phyloP scores from a whole-genome alignment of 2,797 vertebrate species.

The Clarias platycephalus region DNA sequence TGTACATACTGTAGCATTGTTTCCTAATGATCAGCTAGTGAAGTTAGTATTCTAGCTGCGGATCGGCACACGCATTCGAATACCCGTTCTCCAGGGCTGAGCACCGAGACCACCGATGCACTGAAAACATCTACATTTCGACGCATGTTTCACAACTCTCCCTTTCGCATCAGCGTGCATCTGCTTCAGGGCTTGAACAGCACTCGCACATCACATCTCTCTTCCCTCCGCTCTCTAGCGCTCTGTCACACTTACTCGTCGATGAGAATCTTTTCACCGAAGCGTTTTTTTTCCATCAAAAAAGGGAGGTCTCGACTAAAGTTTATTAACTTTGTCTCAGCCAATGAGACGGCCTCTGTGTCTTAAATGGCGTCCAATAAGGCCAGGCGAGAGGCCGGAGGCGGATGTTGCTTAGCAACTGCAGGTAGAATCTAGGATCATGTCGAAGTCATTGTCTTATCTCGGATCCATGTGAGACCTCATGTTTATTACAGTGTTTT shows the following conservation, averaged over 20 bases:
- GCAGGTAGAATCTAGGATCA: constrained; percentile 83
- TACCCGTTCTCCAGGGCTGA: constrained; percentile 37
- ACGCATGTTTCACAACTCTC: constrained; percentile 73
- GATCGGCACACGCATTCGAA: constrained; percentile 44
- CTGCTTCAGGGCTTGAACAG: constrained; percentile 62
- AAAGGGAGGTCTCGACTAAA: constrained; percentile 76
- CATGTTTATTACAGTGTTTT: constrained; percentile 63
- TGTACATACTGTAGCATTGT: background rate
- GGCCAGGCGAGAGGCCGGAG: constrained; percentile 74
- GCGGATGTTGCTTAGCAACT: constrained; percentile 87
- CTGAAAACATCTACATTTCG: constrained; percentile 66
- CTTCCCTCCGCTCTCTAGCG: constrained; percentile 13
- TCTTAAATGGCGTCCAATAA: constrained; percentile 77
- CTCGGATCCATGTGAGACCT: constrained; percentile 72
- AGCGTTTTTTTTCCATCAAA: constrained; percentile 43
- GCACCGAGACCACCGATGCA: constrained; percentile 58
- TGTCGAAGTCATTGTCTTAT: constrained; percentile 81
- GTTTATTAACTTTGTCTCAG: constrained; percentile 81
- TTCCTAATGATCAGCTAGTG: constrained; percentile 26
- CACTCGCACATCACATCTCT: constrained; percentile 20
- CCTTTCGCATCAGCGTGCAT: constrained; percentile 55
- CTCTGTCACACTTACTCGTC: constrained; percentile 73
- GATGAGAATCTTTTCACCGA: constrained; percentile 76
- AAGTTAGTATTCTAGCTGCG: background rate
- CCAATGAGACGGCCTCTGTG: constrained; percentile 74